These are phyloP conservation scores for Myoxocephalus aenaeus DNA, from an alignment of 2,797 vertebrate species.

Conservation along the genomic window DNA sequence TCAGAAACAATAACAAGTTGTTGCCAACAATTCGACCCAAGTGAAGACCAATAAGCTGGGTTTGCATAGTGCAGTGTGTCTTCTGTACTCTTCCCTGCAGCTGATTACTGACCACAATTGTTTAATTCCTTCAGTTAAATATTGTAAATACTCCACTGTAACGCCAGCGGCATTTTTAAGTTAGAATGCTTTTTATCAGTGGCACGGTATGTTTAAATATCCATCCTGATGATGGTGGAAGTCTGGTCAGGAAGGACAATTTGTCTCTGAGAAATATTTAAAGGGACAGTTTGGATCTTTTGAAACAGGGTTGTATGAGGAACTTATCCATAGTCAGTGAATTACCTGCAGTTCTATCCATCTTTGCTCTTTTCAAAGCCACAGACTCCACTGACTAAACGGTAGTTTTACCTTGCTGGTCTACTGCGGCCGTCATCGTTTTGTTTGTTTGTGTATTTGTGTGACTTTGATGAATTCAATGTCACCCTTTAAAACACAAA, in stretches of 20 bases:
- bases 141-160: background rate
- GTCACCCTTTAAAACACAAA: too few relatives aligned
- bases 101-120: background rate
- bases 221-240: background rate
- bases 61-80: background rate
- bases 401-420: background rate
- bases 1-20: conserved; percentile 15
- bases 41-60: background rate
- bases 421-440: background rate
- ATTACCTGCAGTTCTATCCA: background rate
- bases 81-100: conserved; percentile 20
- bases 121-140: conserved; percentile 22
- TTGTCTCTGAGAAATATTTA: conserved; percentile 5
- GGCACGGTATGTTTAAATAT: background rate
- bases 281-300: background rate
- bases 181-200: background rate
- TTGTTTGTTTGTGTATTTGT: background rate
- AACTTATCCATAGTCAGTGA: background rate
- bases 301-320: background rate
- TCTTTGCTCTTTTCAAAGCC: background rate
- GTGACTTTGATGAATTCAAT: background rate
- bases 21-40: background rate
- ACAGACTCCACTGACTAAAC: too few relatives aligned
- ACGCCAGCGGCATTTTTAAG: background rate
- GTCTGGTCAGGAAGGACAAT: background rate